A percentile compares a stretch with the other conserved stretches of the same genome.
phyloP scores from a whole-genome alignment of 2,113 vertebrate genomes.

The Dinomys branickii region DNA sequence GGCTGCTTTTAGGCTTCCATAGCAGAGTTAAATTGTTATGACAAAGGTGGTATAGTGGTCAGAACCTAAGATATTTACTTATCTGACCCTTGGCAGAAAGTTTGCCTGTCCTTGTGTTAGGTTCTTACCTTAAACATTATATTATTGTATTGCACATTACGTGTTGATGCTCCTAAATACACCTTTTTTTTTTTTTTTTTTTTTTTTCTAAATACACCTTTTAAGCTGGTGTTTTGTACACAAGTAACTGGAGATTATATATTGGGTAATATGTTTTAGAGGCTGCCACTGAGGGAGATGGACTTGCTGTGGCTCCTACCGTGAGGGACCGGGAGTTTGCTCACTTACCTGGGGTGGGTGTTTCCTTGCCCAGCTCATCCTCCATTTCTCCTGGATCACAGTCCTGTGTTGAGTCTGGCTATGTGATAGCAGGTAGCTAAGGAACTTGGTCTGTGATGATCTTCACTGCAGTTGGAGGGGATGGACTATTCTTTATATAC shows the following conservation, averaged over 20 bases:
- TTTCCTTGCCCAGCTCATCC: background rate
- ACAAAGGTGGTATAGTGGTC: background rate
- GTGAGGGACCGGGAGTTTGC: background rate
- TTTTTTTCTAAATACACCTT: too few relatives aligned
- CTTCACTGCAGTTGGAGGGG: background rate
- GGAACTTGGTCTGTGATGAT: background rate
- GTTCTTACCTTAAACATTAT: background rate
- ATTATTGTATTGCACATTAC: background rate
- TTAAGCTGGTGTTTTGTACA: slow-evolving; percentile 7
- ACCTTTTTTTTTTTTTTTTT: too few relatives aligned
- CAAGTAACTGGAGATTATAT: background rate
- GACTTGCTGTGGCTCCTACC: background rate
- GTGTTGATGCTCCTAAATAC: background rate
- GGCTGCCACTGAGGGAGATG: background rate
- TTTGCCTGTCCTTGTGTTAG: background rate
- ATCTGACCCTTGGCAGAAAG: background rate
- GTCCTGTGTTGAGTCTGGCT: background rate
- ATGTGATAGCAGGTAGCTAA: background rate
- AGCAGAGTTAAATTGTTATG: background rate
- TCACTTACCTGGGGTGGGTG: background rate
- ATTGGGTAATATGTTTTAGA: background rate
- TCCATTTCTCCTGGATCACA: background rate
- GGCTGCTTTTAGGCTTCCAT: background rate
- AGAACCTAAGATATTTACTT: slow-evolving; percentile 2
- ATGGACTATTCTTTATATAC: background rate